Percentiles rank a stretch among this genome's conserved stretches.
Evolutionary conservation across 2,888 invertebrate species (phyloP).

Genomic region (Lycia hirtaria): DNA sequence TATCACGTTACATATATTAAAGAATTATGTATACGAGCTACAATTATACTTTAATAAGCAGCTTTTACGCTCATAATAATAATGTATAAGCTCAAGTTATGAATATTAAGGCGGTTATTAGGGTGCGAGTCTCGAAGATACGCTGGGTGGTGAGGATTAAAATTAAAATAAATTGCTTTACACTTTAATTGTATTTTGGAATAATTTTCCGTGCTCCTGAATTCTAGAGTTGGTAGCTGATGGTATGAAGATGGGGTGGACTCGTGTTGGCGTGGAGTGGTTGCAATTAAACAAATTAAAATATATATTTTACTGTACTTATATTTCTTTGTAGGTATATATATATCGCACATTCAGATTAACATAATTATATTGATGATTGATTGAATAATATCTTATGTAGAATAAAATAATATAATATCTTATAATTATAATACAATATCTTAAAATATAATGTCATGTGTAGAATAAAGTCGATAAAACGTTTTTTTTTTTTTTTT

Average conservation of each 20-base stretch:
- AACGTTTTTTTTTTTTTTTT: no score
- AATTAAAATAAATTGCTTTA: slow-evolving; percentile 83
- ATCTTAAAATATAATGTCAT: no score
- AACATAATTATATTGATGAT: no score
- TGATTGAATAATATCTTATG: no score
- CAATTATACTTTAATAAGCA: slow-evolving; percentile 58
- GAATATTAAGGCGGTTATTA: slow-evolving; percentile 67
- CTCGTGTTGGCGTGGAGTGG: slow-evolving; percentile 54
- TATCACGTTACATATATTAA: slow-evolving; percentile 24
- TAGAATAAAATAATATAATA: no score
- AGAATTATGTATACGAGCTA: slow-evolving; percentile 29
- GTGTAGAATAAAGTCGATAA: no score
- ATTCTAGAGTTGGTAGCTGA: slow-evolving; percentile 73
- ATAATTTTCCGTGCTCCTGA: slow-evolving; percentile 84
- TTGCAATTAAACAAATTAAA: neutral
- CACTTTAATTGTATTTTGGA: slow-evolving; percentile 83
- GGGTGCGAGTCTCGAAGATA: slow-evolving; percentile 52
- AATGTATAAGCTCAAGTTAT: slow-evolving; percentile 62
- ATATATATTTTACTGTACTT: no score
- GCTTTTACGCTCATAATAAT: slow-evolving; percentile 54
- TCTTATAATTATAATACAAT: no score
- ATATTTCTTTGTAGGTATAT: no score
- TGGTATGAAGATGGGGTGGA: slow-evolving; percentile 64
- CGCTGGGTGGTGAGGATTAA: slow-evolving; percentile 69
- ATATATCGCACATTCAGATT: no score